Base-by-base conservation (phyloP, 2,113 vertebrate genomes). In the Barnardius zonarius region DNA sequence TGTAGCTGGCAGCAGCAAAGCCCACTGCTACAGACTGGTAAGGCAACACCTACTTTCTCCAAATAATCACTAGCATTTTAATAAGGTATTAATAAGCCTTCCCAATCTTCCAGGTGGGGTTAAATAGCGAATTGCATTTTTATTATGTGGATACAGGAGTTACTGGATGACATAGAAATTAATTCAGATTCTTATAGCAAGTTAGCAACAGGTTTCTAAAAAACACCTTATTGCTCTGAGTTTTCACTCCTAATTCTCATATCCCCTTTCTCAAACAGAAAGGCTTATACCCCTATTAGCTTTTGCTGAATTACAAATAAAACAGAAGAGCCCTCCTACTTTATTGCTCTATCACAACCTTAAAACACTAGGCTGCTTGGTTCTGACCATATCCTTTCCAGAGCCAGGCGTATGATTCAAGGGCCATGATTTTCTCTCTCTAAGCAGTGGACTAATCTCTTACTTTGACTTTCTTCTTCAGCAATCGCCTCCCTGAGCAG, bases 71-170 rank as follows among this genome's bases (percentile, higher is more conserved):
- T 2, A 41, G 25, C 0, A 0, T 77, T 88, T 76, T 82, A 63
- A 57, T 37, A 91, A 63, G 20, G 24, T 83, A 52, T 83, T 91
- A 69, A 76, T 85, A 62, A 90, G 8, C 10, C 9, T 46, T 52
- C 70, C 72, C 35, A 70, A 12, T 74, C 28, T 30, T 83, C 43
- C 20, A 39, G 51, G 33, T 52, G 18, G 17, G 33, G 13, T 35
- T 28, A 89, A 92, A 88, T 28, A 82, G 4, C n/a, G 27, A 13
- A 82, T 73, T 33, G 20, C 11, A 3, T 12, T 12, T 86, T 86
- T 85, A 16, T 67, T 61, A 16, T 28, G 22, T 48, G 20, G n/a
- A 46, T 61, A 39, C 18, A 22, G 0, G 0, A 59, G 68, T 77
- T 67, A 61, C 33, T 15, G 20, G 7, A 72, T 61, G 14, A 43